Base-by-base conservation (phyloP, 2,797 vertebrate genomes). In the Dicrostonyx torquatus region DNA sequence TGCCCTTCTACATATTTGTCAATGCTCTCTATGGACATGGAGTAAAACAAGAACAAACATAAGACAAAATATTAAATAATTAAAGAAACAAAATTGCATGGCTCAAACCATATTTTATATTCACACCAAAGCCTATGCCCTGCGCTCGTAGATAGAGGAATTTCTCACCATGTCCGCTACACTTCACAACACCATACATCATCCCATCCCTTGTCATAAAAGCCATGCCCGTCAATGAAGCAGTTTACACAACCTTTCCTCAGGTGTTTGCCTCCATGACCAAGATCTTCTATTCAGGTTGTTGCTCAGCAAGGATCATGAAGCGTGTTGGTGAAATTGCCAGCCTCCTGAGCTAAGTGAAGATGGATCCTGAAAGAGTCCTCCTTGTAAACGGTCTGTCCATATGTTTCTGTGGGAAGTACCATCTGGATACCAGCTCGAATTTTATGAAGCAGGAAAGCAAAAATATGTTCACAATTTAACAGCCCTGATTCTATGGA, bases 381-480 rank as follows among this genome's bases (percentile, higher is more conserved):
- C 68, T 85, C n/a, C 48, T 89, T 90, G 85, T 92, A 87, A 97
- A 96, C 22, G 58, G 88, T 90, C 75, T 95, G 90, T 89, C 93
- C 97, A 96, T 97, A 95, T 97, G 97, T 95, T 96, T 95, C 88
- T 95, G 94, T 83, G 94, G 83, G 88, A 96, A 90, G 55, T 92
- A 79, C 97, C 97, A 96, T 95, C 96, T 97, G 97, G 94, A 95
- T 94, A 95, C 86, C 70, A 96, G 92, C 78, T 97, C 78, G 40
- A 96, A 96, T 97, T 96, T 97, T 96, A 97, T 95, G 82, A 96
- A 92, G 83, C 88, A 92, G 92, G 78, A 96, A 96, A 93, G 96
- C 24, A 96, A 96, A 97, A 96, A 96, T 93, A 97, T 95, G 94
- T 95, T 97, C 93, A 90, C 90, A 95, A 84, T 95, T 97, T 96